Conservation (phyloP, 2,113 vertebrate genomes). For the Benitochromis conjunctus region DNA sequence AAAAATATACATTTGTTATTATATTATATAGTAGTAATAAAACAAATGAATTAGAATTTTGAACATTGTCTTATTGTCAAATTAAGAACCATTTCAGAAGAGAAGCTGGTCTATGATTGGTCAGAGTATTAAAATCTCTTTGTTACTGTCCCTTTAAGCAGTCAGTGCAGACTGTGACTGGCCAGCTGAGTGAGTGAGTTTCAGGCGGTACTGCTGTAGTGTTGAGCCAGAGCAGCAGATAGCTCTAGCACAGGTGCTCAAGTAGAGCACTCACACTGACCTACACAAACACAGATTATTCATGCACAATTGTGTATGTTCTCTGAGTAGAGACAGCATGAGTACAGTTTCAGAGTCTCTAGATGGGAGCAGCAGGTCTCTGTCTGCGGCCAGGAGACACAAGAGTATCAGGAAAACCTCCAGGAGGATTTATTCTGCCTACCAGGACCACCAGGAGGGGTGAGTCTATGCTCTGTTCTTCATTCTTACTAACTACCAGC, state of each 20-base stretch:
- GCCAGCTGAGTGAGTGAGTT: constrained; percentile 16
- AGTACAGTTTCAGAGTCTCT: constrained; percentile 44
- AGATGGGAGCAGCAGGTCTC: constrained; percentile 57
- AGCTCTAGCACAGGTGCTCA: background rate
- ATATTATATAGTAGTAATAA: background rate
- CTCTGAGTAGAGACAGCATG: constrained; percentile 39
- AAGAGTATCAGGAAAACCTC: constrained; percentile 78
- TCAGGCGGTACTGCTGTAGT: background rate
- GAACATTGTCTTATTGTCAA: background rate
- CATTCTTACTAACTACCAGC: background rate
- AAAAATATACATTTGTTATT: background rate
- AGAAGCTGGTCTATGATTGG: background rate
- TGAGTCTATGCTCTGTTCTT: constrained; percentile 55
- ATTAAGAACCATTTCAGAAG: background rate
- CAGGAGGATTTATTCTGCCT: constrained; percentile 77
- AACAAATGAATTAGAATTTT: background rate
- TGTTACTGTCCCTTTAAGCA: constrained; percentile 74
- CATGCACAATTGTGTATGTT: background rate
- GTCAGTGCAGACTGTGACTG: constrained; percentile 45
- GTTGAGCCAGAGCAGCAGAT: constrained; percentile 44
- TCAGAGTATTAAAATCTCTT: background rate
- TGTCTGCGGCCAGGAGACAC: constrained; percentile 75
- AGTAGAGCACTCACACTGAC: background rate
- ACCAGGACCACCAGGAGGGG: constrained; percentile 83
- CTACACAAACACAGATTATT: background rate